Conservation (phyloP, 2,888 invertebrate species). For the Agriotes lineatus region DNA sequence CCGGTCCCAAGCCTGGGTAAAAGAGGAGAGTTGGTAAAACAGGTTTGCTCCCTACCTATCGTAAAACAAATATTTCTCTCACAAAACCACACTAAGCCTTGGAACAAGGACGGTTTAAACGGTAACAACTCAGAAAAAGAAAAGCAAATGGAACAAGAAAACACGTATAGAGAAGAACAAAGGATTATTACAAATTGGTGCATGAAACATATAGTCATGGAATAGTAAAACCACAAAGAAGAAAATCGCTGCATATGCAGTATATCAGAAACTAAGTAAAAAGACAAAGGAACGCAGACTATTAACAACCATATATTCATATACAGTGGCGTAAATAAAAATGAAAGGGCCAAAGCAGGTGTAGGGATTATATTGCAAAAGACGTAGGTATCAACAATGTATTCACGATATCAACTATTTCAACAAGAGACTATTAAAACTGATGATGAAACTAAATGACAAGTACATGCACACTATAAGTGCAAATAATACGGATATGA, state of each 20-base stretch:
- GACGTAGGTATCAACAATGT: neutral
- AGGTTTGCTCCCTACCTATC: neutral
- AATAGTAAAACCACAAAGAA: neutral
- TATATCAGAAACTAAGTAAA: too few species aligned
- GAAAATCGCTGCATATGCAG: neutral
- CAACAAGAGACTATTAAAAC: neutral
- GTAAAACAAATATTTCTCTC: neutral
- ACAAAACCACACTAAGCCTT: neutral
- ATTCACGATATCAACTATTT: neutral
- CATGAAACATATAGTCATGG: neutral
- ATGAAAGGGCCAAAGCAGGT: neutral
- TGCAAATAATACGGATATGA: too few species aligned
- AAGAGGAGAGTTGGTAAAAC: neutral
- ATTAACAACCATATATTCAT: neutral
- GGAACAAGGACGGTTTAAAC: neutral
- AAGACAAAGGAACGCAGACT: neutral
- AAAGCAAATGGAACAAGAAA: neutral
- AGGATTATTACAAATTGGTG: too few species aligned
- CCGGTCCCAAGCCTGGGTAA: too few species aligned
- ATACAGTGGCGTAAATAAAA: constrained; percentile 3
- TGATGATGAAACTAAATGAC: neutral
- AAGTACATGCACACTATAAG: neutral
- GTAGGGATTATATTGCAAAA: neutral
- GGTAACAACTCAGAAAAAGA: neutral
- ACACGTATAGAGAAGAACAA: neutral